phyloP scores from a whole-genome alignment of 1,140 invertebrate genomes.

The Colletes gigas region DNA sequence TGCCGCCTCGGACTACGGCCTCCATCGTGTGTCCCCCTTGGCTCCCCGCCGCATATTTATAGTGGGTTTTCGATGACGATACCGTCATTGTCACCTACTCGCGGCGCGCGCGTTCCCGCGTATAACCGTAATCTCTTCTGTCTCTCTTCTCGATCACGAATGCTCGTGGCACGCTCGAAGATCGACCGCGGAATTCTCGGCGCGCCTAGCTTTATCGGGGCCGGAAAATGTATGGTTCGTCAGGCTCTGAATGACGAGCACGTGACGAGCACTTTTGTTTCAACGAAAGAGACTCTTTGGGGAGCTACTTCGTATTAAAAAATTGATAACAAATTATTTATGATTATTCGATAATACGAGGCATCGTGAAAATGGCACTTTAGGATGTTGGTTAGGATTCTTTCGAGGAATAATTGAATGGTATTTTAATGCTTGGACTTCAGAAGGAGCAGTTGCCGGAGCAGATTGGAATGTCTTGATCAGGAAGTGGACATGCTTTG shows the following conservation, averaged over 20 bases:
- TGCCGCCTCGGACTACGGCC: conserved; percentile 62
- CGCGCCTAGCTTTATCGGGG: neutral
- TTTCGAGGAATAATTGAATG: too few relatives aligned
- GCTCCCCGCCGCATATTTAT: conserved; percentile 68
- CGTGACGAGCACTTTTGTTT: neutral
- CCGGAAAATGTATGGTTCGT: neutral
- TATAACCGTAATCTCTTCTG: conserved; percentile 42
- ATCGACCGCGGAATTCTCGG: conserved; percentile 25
- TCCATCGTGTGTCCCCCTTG: conserved; percentile 52
- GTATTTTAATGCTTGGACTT: too few relatives aligned
- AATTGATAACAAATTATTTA: too few relatives aligned
- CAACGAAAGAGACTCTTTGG: neutral
- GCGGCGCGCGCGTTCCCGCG: neutral
- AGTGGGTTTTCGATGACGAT: conserved; percentile 41
- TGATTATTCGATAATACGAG: too few relatives aligned
- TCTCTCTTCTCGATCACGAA: conserved; percentile 14
- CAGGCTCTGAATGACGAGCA: too few relatives aligned
- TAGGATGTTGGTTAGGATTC: too few relatives aligned
- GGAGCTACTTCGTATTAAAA: neutral
- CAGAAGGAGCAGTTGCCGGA: too few relatives aligned
- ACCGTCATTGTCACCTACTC: conserved; percentile 62
- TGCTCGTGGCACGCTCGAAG: conserved; percentile 25
- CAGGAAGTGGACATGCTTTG: too few relatives aligned
- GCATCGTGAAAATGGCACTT: too few relatives aligned
- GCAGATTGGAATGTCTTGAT: too few relatives aligned